Percentiles rank a stretch among this genome's conserved stretches.
phyloP scores from a whole-genome alignment of 2,113 vertebrate species.

The Malaclemys terrapin region DNA sequence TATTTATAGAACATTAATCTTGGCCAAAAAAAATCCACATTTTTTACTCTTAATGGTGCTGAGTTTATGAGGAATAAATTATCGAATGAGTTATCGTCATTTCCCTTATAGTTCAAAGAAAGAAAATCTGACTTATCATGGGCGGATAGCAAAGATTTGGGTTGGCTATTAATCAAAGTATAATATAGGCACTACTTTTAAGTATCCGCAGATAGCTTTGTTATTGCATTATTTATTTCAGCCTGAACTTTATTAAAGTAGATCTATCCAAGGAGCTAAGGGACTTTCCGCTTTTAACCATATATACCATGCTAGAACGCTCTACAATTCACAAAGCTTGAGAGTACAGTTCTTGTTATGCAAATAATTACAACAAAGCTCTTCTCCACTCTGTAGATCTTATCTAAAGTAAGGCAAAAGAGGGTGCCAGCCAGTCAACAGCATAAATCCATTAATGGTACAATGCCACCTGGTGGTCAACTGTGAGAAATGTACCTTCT shows the following conservation, averaged over 20 bases:
- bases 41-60: conserved; percentile 41
- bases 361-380: conserved; percentile 62
- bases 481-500: conserved; percentile 18
- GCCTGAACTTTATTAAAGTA: conserved; percentile 13
- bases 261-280: not conserved
- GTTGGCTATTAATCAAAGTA: conserved; percentile 65
- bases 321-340: not conserved
- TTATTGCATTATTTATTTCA: conserved; percentile 2
- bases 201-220: conserved; percentile 37
- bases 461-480: conserved; percentile 83
- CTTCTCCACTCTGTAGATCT: conserved; percentile 20
- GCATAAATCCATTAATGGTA: conserved; percentile 77
- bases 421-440: not conserved
- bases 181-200: conserved; percentile 40
- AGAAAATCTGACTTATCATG: conserved; percentile 58
- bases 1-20: conserved; percentile 33
- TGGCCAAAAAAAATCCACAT: not conserved
- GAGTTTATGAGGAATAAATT: conserved; percentile 64
- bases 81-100: not conserved
- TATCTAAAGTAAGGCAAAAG: conserved; percentile 13
- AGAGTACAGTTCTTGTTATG: conserved; percentile 30
- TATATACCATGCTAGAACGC: not conserved
- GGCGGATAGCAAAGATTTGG: conserved; percentile 46
- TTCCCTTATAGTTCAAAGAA: conserved; percentile 43
- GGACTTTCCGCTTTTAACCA: conserved; percentile 28